Evolutionary conservation across 2,888 invertebrate species (phyloP).

Genomic region (Eupithecia insigniata): DNA sequence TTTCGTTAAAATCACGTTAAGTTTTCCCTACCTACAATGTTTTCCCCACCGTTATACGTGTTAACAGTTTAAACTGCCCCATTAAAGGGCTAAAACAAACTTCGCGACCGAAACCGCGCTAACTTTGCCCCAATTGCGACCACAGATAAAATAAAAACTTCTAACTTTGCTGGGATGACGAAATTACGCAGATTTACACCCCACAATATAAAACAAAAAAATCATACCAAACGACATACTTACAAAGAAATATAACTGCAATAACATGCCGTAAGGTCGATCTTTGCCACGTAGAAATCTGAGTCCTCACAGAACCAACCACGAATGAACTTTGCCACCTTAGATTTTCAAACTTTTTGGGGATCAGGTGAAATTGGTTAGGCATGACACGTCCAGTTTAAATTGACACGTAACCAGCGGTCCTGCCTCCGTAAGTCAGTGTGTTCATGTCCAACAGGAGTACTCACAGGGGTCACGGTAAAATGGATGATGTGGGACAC

Average conservation of each 20-base stretch:
- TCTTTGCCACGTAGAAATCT: slow-evolving; percentile 50
- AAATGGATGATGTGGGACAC: slow-evolving; percentile 40
- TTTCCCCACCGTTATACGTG: slow-evolving; percentile 7
- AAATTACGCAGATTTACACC: slow-evolving; percentile 41
- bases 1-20: background rate
- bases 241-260: slow-evolving; percentile 67
- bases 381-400: slow-evolving; percentile 44
- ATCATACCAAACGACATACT: slow-evolving; percentile 58
- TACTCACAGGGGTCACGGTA: slow-evolving; percentile 43
- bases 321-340: slow-evolving; percentile 33
- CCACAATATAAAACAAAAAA: slow-evolving; percentile 44
- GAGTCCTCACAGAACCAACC: slow-evolving; percentile 36
- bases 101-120: slow-evolving; percentile 15
- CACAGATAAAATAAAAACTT: slow-evolving; percentile 35
- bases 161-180: slow-evolving; percentile 28
- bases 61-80: slow-evolving; percentile 9
- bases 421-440: slow-evolving; percentile 36
- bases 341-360: slow-evolving; percentile 12
- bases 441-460: slow-evolving; percentile 36
- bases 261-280: slow-evolving; percentile 61
- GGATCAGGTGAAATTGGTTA: slow-evolving; percentile 43
- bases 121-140: slow-evolving; percentile 21
- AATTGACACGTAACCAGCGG: slow-evolving; percentile 43
- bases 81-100: slow-evolving; percentile 17
- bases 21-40: background rate